Conservation (phyloP, 2,113 vertebrate species). For the Silurus asotus region DNA sequence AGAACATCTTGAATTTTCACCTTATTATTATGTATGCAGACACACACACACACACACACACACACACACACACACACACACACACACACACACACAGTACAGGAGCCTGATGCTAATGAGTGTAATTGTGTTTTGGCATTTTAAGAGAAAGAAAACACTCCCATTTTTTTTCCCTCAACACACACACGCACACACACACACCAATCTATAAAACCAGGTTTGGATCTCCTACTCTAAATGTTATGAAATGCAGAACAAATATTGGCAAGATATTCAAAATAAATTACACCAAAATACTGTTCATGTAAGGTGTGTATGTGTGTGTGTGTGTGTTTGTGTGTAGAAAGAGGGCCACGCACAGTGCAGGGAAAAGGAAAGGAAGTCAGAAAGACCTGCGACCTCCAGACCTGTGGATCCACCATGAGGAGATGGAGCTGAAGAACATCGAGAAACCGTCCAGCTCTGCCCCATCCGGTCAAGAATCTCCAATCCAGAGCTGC, state of each 20-base stretch:
- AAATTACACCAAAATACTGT: not conserved
- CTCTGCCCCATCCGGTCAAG: constrained; percentile 74
- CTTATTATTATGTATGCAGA: not conserved
- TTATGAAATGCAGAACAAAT: no score
- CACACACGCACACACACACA: no score
- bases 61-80: no score
- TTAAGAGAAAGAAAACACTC: no score
- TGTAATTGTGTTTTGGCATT: no score
- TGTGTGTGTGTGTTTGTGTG: constrained; percentile 18
- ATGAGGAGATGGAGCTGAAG: constrained; percentile 98
- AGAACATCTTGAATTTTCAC: not conserved
- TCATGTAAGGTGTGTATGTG: not conserved
- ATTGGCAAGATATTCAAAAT: no score
- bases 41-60: not conserved
- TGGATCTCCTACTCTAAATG: no score
- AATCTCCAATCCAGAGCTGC: constrained; percentile 83
- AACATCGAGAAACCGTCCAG: constrained; percentile 87
- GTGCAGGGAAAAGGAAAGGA: constrained; percentile 85
- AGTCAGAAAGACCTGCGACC: constrained; percentile 93
- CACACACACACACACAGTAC: no score
- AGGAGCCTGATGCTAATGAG: no score
- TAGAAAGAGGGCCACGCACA: constrained; percentile 88
- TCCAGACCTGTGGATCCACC: constrained; percentile 95
- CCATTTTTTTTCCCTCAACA: no score
- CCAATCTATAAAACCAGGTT: no score